Base-by-base conservation (phyloP, 2,888 invertebrate species). In the Archips crataeganus region DNA sequence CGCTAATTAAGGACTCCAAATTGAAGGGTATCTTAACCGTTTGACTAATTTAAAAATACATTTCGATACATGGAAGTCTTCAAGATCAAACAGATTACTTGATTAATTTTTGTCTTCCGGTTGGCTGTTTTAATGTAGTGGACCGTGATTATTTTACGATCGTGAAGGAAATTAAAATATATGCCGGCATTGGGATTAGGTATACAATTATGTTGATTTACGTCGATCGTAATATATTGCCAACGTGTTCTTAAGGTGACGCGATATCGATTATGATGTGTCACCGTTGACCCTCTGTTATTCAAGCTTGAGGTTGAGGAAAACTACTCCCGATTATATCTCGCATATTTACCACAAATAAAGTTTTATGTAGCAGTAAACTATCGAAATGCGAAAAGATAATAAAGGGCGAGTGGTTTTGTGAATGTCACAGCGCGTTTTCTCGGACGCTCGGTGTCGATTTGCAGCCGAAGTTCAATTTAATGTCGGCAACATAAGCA, bases 161-260 rank as follows among this genome's bases (percentile, higher is more conserved):
- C 64, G 64, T 39, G 59, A 74, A 65, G 64, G 15, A 64, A 74
- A 69, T 64, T 60, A 69, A 69, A 59, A 69, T 69, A 47, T 69
- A 67, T 60, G 23, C 64, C 51, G 64, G 60, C 74, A 74, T 74
- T 74, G 70, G 60, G 69, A 69, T 73, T 73, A 73, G 73, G 59
- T 64, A 74, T 54, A 73, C 68, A 61, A 70, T 74, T 70, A 74
- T 70, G 70, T 69, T 65, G 70, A 74, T 74, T 70, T 70, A 74
- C 64, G 60, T 74, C 45, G 59, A 65, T 65, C 47, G 63, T 69
- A 73, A 73, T 73, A 64, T 64, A 73, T 73, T 64, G 64, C 73
- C 69, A 73, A 73, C 73, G 63, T 64, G 63, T 39, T 64, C 68
- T 34, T 64, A 69, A 69, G 49, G 73, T 69, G 73, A 73, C 63